Base-by-base conservation (phyloP, 23 tunicate species). In the Halocynthia roretzi region DNA sequence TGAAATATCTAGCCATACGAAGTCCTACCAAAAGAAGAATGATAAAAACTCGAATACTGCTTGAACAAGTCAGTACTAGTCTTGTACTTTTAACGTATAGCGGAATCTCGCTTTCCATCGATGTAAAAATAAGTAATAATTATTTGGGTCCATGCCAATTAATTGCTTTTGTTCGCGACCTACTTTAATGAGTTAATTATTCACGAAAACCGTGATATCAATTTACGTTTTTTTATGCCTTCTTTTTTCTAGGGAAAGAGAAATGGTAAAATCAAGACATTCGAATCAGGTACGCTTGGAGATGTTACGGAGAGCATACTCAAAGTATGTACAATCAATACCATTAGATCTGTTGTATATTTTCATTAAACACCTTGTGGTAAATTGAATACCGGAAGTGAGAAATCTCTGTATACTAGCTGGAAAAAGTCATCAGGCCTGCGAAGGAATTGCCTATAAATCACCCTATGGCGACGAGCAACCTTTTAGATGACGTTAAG, bases 1-100 rank as follows among this genome's bases (percentile, higher is more conserved):
- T 78, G 49, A 83, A 89, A 76, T 89, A 83, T 58, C 80, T 76
- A 76, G 83, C 85, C 7, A 83, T 89, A 7, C 80, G 96, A 7
- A 87, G 84, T 70, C 96, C 96, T 7, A 78, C 52, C 21, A 64
- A 80, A 51, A 67, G 88, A 76, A 55, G 96, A 68, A 54, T 74
- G 76, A 80, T 89, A 20, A 89, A 89, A 68, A 82, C 96, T 23
- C 78, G 70, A 70, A 80, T 83, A 18, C 75, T 61, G 6, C 76
- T 89, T 18, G 85, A 89, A 55, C 88, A 83, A 80, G 96, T 89
- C 52, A 5, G 64, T 68, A 22, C 52, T 12, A 17, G 17, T 54
- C 44, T 31, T 1, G 44, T 31, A 31, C 2, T 31, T 4, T 31
- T 31, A 31, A 31, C 1, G 44, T 31, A 31, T 31, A 31, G 44